Percentiles rank a stretch among this genome's conserved stretches.
phyloP scores from a whole-genome alignment of 2,113 vertebrate species.

The Melanocharis versteri region DNA sequence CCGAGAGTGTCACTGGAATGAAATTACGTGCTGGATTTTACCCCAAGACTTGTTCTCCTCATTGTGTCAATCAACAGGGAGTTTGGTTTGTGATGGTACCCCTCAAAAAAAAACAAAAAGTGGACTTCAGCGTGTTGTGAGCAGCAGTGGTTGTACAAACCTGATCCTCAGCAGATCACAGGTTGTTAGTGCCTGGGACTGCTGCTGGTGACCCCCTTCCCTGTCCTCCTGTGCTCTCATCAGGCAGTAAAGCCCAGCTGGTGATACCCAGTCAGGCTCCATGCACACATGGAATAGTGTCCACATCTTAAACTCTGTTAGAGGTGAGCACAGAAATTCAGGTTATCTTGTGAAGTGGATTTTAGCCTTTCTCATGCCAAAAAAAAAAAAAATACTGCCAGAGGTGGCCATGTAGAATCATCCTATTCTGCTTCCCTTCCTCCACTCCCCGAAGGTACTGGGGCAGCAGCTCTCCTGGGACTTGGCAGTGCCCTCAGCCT shows the following conservation, averaged over 20 bases:
- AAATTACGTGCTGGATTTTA: conserved; percentile 17
- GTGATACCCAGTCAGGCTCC: neutral
- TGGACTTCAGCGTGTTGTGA: neutral
- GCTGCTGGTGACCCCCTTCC: neutral
- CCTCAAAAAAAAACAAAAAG: neutral
- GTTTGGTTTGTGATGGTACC: neutral
- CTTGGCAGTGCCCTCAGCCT: neutral
- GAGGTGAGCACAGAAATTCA: neutral
- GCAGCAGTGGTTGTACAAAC: neutral
- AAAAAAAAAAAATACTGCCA: neutral
- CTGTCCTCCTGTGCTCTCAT: neutral
- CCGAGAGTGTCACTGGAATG: neutral
- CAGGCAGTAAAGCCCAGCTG: rapidly evolving
- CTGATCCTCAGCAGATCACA: neutral
- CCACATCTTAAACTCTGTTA: neutral
- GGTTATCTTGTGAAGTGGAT: neutral
- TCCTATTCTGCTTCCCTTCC: neutral
- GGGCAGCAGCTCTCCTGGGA: neutral
- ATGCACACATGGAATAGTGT: rapidly evolving
- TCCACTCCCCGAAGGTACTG: neutral
- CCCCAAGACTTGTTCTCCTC: neutral
- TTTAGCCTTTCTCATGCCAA: neutral
- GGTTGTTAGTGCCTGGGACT: neutral
- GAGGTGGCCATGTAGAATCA: neutral
- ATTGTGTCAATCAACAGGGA: neutral